These are phyloP conservation scores for Amphipyra tragopoginis DNA, from an alignment of 2,888 invertebrate species.

Conservation along the genomic window DNA sequence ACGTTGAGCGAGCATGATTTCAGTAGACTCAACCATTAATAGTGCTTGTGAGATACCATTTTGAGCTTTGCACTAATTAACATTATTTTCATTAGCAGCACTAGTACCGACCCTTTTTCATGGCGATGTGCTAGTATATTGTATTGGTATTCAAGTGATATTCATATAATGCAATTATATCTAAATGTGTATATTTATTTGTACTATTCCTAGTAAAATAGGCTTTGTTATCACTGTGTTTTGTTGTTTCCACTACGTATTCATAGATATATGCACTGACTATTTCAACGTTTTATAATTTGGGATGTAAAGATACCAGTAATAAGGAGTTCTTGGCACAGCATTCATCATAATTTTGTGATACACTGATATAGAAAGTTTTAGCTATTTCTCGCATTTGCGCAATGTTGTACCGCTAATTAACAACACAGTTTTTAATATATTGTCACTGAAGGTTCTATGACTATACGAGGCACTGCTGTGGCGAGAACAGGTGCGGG, in stretches of 20 bases:
- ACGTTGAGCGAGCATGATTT: constrained; percentile 44
- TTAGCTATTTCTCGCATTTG: constrained; percentile 28
- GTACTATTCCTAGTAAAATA: constrained; percentile 53
- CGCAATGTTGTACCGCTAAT: constrained; percentile 26
- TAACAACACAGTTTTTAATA: constrained; percentile 44
- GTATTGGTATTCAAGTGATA: constrained; percentile 56
- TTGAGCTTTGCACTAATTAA: constrained; percentile 39
- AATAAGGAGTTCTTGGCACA: constrained; percentile 78
- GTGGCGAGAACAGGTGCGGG: constrained; percentile 78
- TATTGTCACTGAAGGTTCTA: constrained; percentile 44
- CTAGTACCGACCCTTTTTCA: constrained; percentile 37
- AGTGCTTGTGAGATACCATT: constrained; percentile 40
- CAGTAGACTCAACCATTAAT: constrained; percentile 26
- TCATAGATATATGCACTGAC: constrained; percentile 55
- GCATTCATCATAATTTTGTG: constrained; percentile 52
- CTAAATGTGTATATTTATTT: constrained; percentile 59
- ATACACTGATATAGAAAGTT: constrained; percentile 31
- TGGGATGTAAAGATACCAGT: constrained; percentile 65
- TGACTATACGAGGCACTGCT: constrained; percentile 65
- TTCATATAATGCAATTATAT: constrained; percentile 53
- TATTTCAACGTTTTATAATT: constrained; percentile 63
- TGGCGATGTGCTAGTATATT: constrained; percentile 52
- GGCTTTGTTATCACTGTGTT: constrained; percentile 61
- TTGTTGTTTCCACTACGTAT: constrained; percentile 58
- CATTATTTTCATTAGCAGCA: constrained; percentile 54